Evolutionary conservation across 2,888 invertebrate genomes (phyloP).

Genomic region (Koerneria pararmatus): DNA sequence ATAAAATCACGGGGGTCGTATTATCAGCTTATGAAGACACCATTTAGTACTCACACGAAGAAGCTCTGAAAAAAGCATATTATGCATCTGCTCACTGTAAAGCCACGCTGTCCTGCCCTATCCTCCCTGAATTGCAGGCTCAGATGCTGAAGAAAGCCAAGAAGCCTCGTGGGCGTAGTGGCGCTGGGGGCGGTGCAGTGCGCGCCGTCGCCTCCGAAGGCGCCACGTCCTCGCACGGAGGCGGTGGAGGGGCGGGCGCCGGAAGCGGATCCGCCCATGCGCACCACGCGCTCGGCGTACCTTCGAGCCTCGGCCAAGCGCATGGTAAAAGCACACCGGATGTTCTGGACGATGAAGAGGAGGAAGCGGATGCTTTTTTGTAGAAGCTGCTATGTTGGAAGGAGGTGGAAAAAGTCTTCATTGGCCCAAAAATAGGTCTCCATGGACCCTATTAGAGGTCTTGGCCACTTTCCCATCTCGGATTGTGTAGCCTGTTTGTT

Average conservation of each 20-base stretch:
- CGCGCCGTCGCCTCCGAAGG: constrained; percentile 48
- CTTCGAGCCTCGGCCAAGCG: constrained; percentile 35
- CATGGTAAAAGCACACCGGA: constrained; percentile 54
- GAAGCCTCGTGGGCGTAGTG: constrained; percentile 47
- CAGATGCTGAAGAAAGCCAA: constrained; percentile 99
- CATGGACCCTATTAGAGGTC: too few relatives aligned
- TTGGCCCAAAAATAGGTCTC: too few relatives aligned
- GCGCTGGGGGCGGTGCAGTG: constrained; percentile 30
- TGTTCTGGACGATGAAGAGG: constrained; percentile 46
- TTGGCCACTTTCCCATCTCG: too few relatives aligned
- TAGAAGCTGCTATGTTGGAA: too few relatives aligned
- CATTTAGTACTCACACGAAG: too few relatives aligned
- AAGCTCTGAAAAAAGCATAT: background rate
- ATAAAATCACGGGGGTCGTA: too few relatives aligned
- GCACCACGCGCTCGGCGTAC: constrained; percentile 37
- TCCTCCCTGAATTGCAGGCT: constrained; percentile 69
- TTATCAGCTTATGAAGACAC: too few relatives aligned
- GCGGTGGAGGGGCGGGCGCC: constrained; percentile 34
- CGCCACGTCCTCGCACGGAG: constrained; percentile 31
- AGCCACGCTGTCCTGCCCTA: background rate
- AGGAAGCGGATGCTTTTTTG: constrained; percentile 53
- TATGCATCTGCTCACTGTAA: background rate
- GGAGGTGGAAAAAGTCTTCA: too few relatives aligned
- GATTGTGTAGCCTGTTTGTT: too few relatives aligned
- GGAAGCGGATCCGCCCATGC: too few relatives aligned